Evolutionary conservation across 2,797 vertebrate species (phyloP), one percentile per base, ranked within the genome.

Genomic region (Borostomias antarcticus): DNA sequence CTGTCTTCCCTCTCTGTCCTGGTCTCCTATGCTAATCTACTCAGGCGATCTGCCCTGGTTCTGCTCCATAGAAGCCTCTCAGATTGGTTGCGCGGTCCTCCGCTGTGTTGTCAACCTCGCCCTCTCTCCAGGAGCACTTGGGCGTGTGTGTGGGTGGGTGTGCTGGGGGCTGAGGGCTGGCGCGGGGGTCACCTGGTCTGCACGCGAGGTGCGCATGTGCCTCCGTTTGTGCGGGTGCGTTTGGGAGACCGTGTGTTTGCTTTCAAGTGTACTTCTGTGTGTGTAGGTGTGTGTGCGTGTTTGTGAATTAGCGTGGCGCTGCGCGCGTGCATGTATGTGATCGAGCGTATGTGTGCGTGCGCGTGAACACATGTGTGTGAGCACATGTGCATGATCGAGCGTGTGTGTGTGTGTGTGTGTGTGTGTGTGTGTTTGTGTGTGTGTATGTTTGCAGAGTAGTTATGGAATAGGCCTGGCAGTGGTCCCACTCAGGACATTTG

Each of bases 401-500:
- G 19, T 48, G 47, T 48, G 19, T 48, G 37, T 11, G 23, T 50
- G 29, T 62, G 64, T 29, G 47, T 28, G 62, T 47, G 54, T 45
- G 47, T 60, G 32, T 26, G 29, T 43, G 19, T 68, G 52, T 23
- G 25, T 62, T 51, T 63, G 47, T 52, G 45, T 47, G 51, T 59
- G 58, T 58, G 50, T 61, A 73, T 59, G 52, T 70, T 40, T 62
- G 21, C 62, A 64, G 75, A 81, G 82, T 84, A 78, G 80, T 85
- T 85, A 74, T 81, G 82, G 84, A 85, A 80, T 78, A 85, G 85
- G 87, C 84, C 86, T 92, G 90, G 91, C 90, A 88, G 84, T 63
- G 72, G 62, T 86, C 90, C 90, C 80, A 78, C 81, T 87, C 80
- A 88, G 89, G 91, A 91, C 90, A 92, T 92, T 90, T 92, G 89